Percentiles rank a stretch among this genome's conserved stretches.
Conservation (phyloP, 2,797 vertebrate species). For the Apodemus agrarius region DNA sequence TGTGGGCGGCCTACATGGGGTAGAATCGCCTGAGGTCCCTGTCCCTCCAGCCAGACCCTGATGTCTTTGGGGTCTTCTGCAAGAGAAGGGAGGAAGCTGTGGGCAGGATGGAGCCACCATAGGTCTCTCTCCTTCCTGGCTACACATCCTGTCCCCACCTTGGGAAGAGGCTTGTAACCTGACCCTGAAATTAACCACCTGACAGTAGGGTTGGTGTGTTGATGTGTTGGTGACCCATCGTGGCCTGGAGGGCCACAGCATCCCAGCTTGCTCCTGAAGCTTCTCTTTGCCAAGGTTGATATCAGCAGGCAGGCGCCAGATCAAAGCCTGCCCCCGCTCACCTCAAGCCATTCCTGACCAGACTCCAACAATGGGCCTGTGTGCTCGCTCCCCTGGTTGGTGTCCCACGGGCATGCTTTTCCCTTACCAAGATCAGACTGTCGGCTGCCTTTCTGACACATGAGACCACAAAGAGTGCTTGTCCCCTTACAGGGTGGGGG, state of each 20-base stretch:
- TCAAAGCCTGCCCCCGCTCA: conserved; percentile 19
- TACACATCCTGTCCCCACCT: not conserved
- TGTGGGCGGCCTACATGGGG: fast-evolving
- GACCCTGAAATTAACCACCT: conserved; percentile 5
- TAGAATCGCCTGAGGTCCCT: not conserved
- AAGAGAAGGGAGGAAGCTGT: fast-evolving
- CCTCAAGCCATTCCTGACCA: not conserved
- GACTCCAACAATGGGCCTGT: conserved; percentile 46
- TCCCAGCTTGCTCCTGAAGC: conserved; percentile 22
- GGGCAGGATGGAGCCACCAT: not conserved
- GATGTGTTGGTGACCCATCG: not conserved
- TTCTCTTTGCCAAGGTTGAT: conserved; percentile 58
- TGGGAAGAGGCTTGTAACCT: not conserved
- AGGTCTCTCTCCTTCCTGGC: not conserved
- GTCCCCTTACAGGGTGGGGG: not conserved
- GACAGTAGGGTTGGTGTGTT: not conserved
- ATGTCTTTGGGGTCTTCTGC: not conserved
- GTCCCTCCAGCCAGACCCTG: not conserved
- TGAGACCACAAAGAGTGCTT: not conserved
- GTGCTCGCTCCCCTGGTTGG: not conserved
- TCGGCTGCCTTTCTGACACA: conserved; percentile 17
- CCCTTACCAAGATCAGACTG: not conserved
- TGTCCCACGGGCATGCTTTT: not conserved
- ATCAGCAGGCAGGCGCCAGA: conserved; percentile 49
- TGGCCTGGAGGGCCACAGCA: not conserved